Evolutionary conservation across 2,113 vertebrate species (phyloP).

Genomic region (Amphiprion ocellaris): DNA sequence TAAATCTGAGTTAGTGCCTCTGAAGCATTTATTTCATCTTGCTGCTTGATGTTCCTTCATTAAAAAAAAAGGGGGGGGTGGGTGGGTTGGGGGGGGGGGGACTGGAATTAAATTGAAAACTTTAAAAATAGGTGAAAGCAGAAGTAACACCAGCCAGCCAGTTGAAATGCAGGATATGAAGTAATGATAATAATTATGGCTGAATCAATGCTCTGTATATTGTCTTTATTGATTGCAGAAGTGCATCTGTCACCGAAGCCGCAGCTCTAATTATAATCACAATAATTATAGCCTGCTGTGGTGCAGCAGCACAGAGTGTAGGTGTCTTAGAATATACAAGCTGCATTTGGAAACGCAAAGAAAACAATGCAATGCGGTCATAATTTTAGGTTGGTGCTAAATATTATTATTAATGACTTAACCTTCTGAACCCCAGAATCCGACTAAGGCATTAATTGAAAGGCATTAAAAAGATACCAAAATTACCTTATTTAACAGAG

Average conservation of each 20-base stretch:
- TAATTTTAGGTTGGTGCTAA: too few relatives aligned
- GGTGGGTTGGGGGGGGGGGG: too few relatives aligned
- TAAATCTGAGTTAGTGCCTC: not conserved
- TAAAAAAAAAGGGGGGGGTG: too few relatives aligned
- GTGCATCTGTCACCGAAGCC: not conserved
- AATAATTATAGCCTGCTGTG: slow-evolving; percentile 24
- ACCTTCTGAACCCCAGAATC: too few relatives aligned
- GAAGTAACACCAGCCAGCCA: not conserved
- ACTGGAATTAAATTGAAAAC: too few relatives aligned
- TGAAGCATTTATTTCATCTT: slow-evolving; percentile 1
- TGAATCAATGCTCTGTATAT: slow-evolving; percentile 11
- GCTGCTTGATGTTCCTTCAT: not conserved
- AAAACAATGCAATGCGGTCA: not conserved
- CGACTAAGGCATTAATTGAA: too few relatives aligned
- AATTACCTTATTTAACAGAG: too few relatives aligned
- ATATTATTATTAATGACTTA: too few relatives aligned
- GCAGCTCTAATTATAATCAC: slow-evolving; percentile 10
- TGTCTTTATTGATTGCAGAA: slow-evolving; percentile 7
- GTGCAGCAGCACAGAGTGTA: not conserved
- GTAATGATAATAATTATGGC: slow-evolving; percentile 15
- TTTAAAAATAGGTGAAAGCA: too few relatives aligned
- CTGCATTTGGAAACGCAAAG: not conserved
- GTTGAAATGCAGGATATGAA: not conserved
- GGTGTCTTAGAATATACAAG: not conserved
- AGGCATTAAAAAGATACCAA: too few relatives aligned